Evolutionary conservation across 2,113 vertebrate species (phyloP), one percentile per base, ranked within the genome.

Genomic region (Poeciliopsis prolifica): DNA sequence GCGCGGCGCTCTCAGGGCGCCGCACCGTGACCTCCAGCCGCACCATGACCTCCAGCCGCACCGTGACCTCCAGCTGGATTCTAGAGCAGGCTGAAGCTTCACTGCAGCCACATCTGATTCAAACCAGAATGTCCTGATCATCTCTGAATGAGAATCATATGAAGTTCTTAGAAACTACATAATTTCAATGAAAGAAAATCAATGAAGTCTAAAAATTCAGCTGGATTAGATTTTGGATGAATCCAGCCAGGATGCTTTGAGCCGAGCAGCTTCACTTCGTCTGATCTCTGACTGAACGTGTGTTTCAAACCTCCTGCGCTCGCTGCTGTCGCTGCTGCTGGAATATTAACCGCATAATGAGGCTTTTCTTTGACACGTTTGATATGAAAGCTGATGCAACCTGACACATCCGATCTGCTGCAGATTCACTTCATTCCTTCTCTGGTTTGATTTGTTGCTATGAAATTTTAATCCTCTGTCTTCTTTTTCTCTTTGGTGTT

Each of bases 11-110:
- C 72, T 61, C 42, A 1, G 81, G 75, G 70, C 13, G 72, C 44
- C 29, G 29, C 29, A 29, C 29, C 29, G 29, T 29, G 29, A 29
- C 29, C 29, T 29, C 29, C 29, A 29, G 29, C 29, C 71, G n/a
- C 37, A n/a, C 69, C 48, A 15, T 62, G 87, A 61, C 42, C 78
- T 66, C 33, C 35, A 2, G 72, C 44, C 71, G n/a, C 33, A n/a
- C 69, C 48, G 15, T 62, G 87, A 61, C 42, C 76, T 65, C 40
- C 86, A 88, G 85, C 69, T 88, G 86, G 79, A 10, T 15, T 13
- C 29, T 22, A 0, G 61, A 65, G 72, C 48, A 3, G n/a, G 33
- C 17, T 8, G 51, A 58, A 0, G 51, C 48, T 24, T 24, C 48
- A 2, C 51, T 58, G 51, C 51, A n/a, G 51, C 8, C 40, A 42